phyloP scores from a whole-genome alignment of 2,888 invertebrate genomes.

The Carterocephalus palaemon region DNA sequence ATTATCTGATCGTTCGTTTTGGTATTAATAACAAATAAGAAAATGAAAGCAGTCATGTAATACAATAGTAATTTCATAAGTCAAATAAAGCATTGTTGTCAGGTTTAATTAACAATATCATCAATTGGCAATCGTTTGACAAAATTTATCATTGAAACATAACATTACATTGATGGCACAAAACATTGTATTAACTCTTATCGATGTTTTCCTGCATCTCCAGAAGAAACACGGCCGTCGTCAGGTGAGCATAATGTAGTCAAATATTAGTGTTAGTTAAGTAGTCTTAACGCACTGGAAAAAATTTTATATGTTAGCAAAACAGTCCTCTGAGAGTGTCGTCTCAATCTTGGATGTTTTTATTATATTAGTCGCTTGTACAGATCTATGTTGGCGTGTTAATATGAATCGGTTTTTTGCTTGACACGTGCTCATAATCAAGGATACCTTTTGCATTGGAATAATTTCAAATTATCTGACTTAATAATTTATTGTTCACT shows the following conservation, averaged over 20 bases:
- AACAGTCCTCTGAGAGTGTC: too few relatives aligned
- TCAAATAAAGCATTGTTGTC: constrained; percentile 45
- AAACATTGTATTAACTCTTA: constrained; percentile 48
- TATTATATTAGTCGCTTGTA: too few relatives aligned
- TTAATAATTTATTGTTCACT: too few relatives aligned
- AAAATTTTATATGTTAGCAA: not conserved
- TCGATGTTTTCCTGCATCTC: constrained; percentile 58
- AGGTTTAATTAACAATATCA: constrained; percentile 38
- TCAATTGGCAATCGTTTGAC: constrained; percentile 46
- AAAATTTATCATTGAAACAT: constrained; percentile 37
- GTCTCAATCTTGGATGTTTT: too few relatives aligned
- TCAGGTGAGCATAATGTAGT: constrained; percentile 49
- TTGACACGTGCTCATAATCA: too few relatives aligned
- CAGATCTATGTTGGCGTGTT: too few relatives aligned
- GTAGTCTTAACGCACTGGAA: not conserved
- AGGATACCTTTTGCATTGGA: too few relatives aligned
- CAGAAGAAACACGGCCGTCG: constrained; percentile 49
- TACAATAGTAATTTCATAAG: constrained; percentile 12
- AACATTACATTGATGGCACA: constrained; percentile 62
- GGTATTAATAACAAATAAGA: too few relatives aligned
- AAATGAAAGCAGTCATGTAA: too few relatives aligned
- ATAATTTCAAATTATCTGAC: too few relatives aligned
- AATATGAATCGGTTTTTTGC: too few relatives aligned
- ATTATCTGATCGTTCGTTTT: too few relatives aligned
- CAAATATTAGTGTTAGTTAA: not conserved